Conservation (phyloP, 2,888 invertebrate genomes). For the Camponotus fellah region DNA sequence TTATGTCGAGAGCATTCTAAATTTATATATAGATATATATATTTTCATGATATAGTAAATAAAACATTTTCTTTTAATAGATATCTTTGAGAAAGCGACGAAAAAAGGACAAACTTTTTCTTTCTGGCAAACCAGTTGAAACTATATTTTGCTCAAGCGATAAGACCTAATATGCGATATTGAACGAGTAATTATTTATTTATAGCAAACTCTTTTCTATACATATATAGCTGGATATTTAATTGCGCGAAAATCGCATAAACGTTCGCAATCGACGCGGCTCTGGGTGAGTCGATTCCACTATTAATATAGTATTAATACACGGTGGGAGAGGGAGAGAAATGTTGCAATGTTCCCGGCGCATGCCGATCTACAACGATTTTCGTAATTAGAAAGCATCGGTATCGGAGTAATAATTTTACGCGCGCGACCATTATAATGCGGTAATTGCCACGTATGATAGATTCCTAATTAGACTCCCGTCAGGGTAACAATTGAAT, state of each 20-base stretch:
- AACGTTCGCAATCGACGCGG: constrained; percentile 31
- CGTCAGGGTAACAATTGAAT: constrained; percentile 58
- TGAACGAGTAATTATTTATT: constrained; percentile 37
- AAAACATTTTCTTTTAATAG: neutral
- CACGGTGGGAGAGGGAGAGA: neutral
- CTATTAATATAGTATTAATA: constrained; percentile 24
- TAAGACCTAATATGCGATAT: constrained; percentile 23
- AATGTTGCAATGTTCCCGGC: constrained; percentile 21
- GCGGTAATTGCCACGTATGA: constrained; percentile 35
- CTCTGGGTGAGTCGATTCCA: constrained; percentile 27
- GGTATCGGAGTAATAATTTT: constrained; percentile 3
- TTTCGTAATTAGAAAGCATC: constrained; percentile 59
- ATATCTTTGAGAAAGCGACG: constrained; percentile 2
- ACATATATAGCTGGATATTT: neutral
- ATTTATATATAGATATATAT: constrained; percentile 16
- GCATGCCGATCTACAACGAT: constrained; percentile 18
- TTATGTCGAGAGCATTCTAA: constrained; percentile 25
- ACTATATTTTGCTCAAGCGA: neutral
- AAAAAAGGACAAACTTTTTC: constrained; percentile 15
- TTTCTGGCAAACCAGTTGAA: constrained; percentile 7
- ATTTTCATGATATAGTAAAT: constrained; percentile 2
- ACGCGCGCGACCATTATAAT: constrained; percentile 19
- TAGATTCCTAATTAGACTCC: constrained; percentile 52
- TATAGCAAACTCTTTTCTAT: constrained; percentile 15
- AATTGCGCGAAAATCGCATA: constrained; percentile 28